Evolutionary conservation across 1,140 invertebrate genomes (phyloP).

Genomic region (Eumaeus atala): DNA sequence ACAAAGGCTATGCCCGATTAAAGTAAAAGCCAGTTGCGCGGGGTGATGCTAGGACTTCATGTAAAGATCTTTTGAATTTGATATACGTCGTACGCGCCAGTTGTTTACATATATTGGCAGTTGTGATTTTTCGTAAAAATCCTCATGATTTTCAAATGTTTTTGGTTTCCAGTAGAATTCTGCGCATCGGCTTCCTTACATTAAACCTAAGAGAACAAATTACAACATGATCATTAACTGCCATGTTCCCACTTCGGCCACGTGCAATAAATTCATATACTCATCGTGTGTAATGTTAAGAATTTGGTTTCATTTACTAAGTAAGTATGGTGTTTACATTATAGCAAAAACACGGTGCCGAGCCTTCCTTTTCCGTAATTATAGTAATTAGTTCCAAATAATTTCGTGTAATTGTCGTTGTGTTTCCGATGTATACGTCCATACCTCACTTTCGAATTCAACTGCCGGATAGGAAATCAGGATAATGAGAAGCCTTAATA

Average conservation of each 20-base stretch:
- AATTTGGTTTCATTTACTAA: constrained; percentile 34
- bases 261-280: constrained; percentile 7
- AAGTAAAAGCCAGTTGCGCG: no score
- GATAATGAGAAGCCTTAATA: neutral
- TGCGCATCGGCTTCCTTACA: no score
- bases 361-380: constrained; percentile 63
- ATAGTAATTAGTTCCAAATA: constrained; percentile 45
- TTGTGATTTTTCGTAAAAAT: no score
- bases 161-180: no score
- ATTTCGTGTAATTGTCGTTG: constrained; percentile 48
- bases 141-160: no score
- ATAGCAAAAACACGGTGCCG: constrained; percentile 38
- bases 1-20: no score
- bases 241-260: neutral
- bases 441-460: constrained; percentile 6
- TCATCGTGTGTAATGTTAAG: neutral
- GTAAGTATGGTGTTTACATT: constrained; percentile 37
- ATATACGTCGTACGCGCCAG: no score
- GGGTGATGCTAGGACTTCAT: no score
- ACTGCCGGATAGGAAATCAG: constrained; percentile 1
- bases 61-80: no score
- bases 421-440: constrained; percentile 37
- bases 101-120: no score
- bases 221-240: neutral
- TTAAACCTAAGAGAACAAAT: no score